Evolutionary conservation across 2,113 vertebrate genomes (phyloP).

Genomic region (Psammodynastes pulverulentus): DNA sequence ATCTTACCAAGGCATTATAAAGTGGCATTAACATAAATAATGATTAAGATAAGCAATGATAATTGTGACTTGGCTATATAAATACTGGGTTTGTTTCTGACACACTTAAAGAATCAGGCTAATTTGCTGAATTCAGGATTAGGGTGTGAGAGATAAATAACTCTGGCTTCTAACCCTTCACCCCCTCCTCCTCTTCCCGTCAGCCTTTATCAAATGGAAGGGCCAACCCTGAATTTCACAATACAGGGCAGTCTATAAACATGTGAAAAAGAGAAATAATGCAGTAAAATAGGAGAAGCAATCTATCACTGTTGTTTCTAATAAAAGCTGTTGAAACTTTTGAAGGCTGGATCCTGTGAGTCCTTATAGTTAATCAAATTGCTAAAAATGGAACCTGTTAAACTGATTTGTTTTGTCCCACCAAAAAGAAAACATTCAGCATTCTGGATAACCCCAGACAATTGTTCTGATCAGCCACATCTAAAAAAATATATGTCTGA

Average conservation of each 20-base stretch:
- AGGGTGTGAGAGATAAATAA: background rate
- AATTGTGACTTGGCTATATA: background rate
- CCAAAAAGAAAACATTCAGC: background rate
- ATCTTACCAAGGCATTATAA: background rate
- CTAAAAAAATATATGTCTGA: background rate
- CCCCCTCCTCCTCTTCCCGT: background rate
- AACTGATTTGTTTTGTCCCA: background rate
- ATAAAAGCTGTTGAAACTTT: background rate
- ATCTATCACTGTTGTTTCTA: background rate
- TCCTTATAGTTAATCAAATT: background rate
- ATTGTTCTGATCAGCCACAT: background rate
- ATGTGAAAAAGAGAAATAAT: background rate
- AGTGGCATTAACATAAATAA: background rate
- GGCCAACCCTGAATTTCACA: background rate
- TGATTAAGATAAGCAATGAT: background rate
- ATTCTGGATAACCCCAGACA: background rate
- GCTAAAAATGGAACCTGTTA: background rate
- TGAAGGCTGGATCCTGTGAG: background rate
- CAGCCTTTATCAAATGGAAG: background rate
- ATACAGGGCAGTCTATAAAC: background rate
- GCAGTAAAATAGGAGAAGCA: background rate
- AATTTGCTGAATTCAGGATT: background rate
- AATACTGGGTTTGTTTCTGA: background rate
- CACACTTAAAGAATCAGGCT: background rate
- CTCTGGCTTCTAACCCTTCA: background rate